Percentiles rank a stretch among this genome's conserved stretches.
Conservation (phyloP, 1,140 invertebrate genomes). For the Aradophagus sp. region DNA sequence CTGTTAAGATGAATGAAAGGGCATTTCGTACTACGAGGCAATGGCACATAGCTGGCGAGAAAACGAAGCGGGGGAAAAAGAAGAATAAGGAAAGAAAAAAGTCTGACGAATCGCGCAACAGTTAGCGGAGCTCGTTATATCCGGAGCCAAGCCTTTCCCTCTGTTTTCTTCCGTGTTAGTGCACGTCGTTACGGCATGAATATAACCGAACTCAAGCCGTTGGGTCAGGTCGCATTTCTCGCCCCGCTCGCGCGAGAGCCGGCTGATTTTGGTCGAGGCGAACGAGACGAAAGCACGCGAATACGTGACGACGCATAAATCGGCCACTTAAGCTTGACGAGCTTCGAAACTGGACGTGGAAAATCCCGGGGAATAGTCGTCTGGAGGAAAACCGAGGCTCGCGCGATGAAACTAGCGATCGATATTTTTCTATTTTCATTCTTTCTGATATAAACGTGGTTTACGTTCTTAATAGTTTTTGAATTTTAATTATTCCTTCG, state of each 20-base stretch:
- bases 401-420: slow-evolving; percentile 53
- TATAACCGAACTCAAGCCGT: slow-evolving; percentile 44
- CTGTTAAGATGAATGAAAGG: too few species aligned
- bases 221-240: slow-evolving; percentile 48
- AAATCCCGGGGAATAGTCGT: slow-evolving; percentile 52
- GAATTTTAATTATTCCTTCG: too few species aligned
- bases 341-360: slow-evolving; percentile 56
- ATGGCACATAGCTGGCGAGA: too few species aligned
- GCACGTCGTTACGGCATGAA: slow-evolving; percentile 48
- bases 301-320: slow-evolving; percentile 68
- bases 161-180: slow-evolving; percentile 41
- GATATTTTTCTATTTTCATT: slow-evolving; percentile 32
- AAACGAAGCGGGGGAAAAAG: too few species aligned
- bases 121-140: slow-evolving; percentile 60
- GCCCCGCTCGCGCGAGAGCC: slow-evolving; percentile 40
- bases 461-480: too few species aligned
- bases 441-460: slow-evolving; percentile 2
- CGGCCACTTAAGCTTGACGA: slow-evolving; percentile 62
- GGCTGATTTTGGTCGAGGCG: slow-evolving; percentile 49
- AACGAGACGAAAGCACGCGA: slow-evolving; percentile 60
- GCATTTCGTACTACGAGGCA: too few species aligned
- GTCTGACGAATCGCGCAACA: slow-evolving; percentile 67
- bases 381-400: slow-evolving; percentile 46
- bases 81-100: slow-evolving; percentile 45
- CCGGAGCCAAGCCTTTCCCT: slow-evolving; percentile 41